phyloP scores from a whole-genome alignment of 2,113 vertebrate genomes.

The Enhydra lutris region DNA sequence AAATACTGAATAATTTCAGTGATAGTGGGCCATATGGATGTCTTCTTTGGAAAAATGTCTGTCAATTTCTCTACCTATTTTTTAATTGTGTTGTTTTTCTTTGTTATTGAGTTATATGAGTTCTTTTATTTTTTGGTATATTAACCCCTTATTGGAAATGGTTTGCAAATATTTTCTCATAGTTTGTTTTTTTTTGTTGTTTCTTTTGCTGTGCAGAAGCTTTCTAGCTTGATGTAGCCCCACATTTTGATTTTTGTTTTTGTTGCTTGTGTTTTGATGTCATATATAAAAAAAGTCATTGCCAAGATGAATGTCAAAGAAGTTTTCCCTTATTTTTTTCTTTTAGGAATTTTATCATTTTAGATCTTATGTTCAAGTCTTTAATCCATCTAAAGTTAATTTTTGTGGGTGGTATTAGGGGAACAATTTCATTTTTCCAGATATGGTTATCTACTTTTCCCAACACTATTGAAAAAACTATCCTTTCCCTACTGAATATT shows the following conservation, averaged over 20 bases:
- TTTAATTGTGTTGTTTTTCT: background rate
- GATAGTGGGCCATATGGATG: background rate
- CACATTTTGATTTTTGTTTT: background rate
- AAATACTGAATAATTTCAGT: background rate
- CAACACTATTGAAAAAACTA: too few relatives aligned
- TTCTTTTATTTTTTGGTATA: background rate
- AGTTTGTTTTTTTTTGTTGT: background rate
- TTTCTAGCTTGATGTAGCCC: background rate
- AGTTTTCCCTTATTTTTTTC: too few relatives aligned
- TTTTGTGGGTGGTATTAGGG: too few relatives aligned
- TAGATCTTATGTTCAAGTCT: too few relatives aligned
- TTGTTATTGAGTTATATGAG: background rate
- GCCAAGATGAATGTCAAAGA: too few relatives aligned
- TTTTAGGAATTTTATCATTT: too few relatives aligned
- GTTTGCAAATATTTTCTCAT: background rate
- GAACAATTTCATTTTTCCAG: too few relatives aligned
- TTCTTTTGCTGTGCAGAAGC: background rate
- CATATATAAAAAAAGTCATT: background rate
- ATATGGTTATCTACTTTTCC: too few relatives aligned
- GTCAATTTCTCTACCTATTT: background rate
- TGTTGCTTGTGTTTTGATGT: background rate
- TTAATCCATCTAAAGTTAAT: too few relatives aligned
- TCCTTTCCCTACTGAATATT: too few relatives aligned
- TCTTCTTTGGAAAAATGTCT: background rate
- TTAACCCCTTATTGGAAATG: background rate